Evolutionary conservation across 2,797 vertebrate species (phyloP), one percentile per base, ranked within the genome.

Genomic region (Cryptoprocta ferox): DNA sequence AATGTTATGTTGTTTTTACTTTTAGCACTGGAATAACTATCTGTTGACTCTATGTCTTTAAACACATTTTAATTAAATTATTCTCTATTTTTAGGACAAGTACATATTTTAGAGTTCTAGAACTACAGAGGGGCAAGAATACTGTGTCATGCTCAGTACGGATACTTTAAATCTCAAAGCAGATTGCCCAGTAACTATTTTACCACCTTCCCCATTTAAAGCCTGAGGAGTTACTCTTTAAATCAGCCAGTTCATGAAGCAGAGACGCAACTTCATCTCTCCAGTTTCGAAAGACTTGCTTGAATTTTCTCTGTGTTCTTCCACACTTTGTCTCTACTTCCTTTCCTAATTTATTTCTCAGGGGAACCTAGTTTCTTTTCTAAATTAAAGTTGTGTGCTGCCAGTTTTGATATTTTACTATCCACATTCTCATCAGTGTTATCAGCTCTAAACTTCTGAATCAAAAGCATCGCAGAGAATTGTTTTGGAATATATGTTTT

Each of bases 381-480:
- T 98, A 97, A 98, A 95, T 92, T 97, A 95, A 92, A 96, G 6
- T 32, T 89, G 11, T 97, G 50, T 92, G 56, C 96, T 98, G 89
- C 96, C 93, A 95, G 85, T 95, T 97, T 88, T 97, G 93, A 97
- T 97, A 97, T 87, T 97, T 95, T 91, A 63, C 91, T 95, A 88
- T 84, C 53, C 63, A 80, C 92, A 87, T 95, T 96, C 94, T 98
- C 95, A 89, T 98, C 93, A 94, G 75, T 30, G n/a, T 92, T 95
- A 97, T 96, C 75, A 96, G 96, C 35, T 63, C 70, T 91, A 95
- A 95, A 71, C 28, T 97, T 94, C 71, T 88, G 92, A 96, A 85
- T 94, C 94, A 89, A 91, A 97, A 71, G 39, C 85, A 89, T 92
- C 68, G n/a, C 85, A 86, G 8, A 96, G 39, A 91, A 93, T 70